Conservation (phyloP, 2,113 vertebrate genomes). For the Sylvilagus bachmani region DNA sequence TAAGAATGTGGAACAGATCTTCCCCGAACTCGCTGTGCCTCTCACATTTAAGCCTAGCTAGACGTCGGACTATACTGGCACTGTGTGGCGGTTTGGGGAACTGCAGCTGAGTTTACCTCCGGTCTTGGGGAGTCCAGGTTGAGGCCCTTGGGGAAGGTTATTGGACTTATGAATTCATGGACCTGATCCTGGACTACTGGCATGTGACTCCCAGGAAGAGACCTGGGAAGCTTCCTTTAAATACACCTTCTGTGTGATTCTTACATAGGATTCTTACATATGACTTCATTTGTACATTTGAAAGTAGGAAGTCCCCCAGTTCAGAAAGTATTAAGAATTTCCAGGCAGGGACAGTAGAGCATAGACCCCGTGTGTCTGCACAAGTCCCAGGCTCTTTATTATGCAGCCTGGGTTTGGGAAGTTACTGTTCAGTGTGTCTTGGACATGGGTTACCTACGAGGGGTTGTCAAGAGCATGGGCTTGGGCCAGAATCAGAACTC, state of each 20-base stretch:
- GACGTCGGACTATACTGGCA: background rate
- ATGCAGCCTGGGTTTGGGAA: background rate
- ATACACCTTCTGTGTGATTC: background rate
- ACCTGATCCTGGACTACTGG: background rate
- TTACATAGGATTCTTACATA: background rate
- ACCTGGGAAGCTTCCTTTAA: background rate
- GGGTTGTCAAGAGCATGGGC: background rate
- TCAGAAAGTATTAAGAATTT: background rate
- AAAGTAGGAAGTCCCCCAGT: background rate
- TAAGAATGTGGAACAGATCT: background rate
- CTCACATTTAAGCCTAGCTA: background rate
- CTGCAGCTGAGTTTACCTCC: background rate
- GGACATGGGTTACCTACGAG: fast-evolving
- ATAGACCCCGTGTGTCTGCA: background rate
- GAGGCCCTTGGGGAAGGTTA: background rate
- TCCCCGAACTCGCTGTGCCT: fast-evolving
- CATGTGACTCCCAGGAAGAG: background rate
- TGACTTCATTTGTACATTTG: background rate
- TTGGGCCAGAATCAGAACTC: background rate
- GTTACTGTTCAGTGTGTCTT: background rate
- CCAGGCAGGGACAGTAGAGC: background rate
- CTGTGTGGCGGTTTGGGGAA: background rate
- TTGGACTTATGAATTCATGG: background rate
- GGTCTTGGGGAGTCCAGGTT: fast-evolving
- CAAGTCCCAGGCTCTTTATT: background rate